These are phyloP conservation scores for Neomonachus schauinslandi DNA, from an alignment of 2,113 vertebrate genomes.

Conservation along the genomic window DNA sequence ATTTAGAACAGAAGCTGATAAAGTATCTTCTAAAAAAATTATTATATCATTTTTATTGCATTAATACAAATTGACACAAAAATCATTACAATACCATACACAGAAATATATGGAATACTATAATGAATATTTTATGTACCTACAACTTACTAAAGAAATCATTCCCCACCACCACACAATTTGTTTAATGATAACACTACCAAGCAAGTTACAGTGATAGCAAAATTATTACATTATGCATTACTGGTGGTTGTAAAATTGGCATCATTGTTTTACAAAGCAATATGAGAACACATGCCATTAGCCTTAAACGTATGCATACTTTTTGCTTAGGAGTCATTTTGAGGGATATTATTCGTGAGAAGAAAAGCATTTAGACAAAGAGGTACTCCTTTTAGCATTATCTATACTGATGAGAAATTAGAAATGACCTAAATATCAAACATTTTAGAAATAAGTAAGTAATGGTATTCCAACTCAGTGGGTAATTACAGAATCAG, in stretches of 20 bases:
- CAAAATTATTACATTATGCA: background rate
- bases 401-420: slow-evolving; percentile 5
- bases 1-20: background rate
- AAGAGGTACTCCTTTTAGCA: background rate
- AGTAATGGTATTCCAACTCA: background rate
- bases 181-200: background rate
- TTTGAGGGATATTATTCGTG: background rate
- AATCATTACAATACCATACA: background rate
- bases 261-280: background rate
- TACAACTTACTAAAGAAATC: background rate
- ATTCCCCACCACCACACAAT: background rate
- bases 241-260: background rate
- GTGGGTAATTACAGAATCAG: background rate
- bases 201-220: background rate
- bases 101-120: background rate
- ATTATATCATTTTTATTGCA: background rate
- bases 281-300: background rate
- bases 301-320: background rate
- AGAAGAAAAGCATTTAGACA: background rate
- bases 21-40: background rate
- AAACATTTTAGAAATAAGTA: slow-evolving; percentile 4
- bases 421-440: slow-evolving; percentile 6
- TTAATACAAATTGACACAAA: slow-evolving; percentile 15
- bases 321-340: background rate
- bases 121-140: slow-evolving; percentile 8